Evolutionary conservation across 53 echinoderm and acorn worm genomes (phyloP).

Genomic region (Paracentrotus lividus): DNA sequence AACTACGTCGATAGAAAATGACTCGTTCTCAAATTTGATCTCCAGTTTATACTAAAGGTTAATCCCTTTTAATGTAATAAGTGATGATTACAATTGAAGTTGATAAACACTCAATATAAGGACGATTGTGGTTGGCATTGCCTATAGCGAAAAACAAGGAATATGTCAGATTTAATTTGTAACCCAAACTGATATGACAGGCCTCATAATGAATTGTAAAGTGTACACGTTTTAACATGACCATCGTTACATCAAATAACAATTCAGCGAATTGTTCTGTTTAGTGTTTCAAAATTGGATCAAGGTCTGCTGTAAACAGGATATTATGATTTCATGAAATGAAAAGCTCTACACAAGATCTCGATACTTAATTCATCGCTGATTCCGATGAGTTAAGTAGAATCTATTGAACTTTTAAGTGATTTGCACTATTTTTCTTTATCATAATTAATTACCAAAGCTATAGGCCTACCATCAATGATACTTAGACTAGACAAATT

Average conservation of each 20-base stretch:
- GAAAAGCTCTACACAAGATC: neutral
- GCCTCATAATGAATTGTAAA: neutral
- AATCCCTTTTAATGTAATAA: neutral
- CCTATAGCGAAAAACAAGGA: neutral
- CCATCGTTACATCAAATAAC: neutral
- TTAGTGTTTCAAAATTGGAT: neutral
- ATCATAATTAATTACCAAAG: no score
- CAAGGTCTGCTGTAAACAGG: neutral
- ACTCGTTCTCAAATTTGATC: neutral
- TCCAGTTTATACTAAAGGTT: neutral
- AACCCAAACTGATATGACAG: neutral
- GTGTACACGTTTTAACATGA: neutral
- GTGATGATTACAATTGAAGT: neutral
- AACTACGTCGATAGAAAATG: neutral
- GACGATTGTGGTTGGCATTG: neutral
- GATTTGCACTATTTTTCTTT: neutral
- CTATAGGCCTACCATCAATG: no score
- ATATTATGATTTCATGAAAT: neutral
- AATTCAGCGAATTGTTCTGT: neutral
- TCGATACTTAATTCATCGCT: neutral
- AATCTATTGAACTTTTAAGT: neutral
- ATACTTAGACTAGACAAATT: no score
- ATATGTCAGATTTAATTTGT: conserved; percentile 10
- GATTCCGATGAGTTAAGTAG: neutral
- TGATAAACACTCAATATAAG: conserved; percentile 2